Percentiles rank a stretch among this genome's conserved stretches.
phyloP scores from a whole-genome alignment of 2,797 vertebrate genomes.

The Manis javanica region DNA sequence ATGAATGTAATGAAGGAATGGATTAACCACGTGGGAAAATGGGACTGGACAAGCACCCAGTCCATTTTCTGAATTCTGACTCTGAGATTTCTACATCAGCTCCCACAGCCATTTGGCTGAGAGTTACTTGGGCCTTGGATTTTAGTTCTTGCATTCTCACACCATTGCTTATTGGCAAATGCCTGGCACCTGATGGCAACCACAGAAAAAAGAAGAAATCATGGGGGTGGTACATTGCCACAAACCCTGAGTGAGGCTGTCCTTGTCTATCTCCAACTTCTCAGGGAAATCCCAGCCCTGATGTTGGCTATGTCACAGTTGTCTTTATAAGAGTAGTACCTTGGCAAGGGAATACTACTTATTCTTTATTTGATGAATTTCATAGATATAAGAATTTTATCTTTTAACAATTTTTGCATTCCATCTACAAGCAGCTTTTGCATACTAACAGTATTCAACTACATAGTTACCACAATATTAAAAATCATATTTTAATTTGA shows the following conservation, averaged over 20 bases:
- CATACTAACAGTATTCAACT: not conserved
- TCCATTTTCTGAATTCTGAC: not conserved
- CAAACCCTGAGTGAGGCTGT: not conserved
- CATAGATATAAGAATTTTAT: not conserved
- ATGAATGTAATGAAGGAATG: not conserved
- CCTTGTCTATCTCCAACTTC: not conserved
- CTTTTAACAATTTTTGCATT: not conserved
- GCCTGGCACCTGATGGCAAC: not conserved
- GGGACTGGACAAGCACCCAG: rapidly evolving
- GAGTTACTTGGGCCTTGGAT: not conserved
- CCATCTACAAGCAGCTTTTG: not conserved
- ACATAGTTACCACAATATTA: not conserved
- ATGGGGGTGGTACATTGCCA: rapidly evolving
- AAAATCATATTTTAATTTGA: conserved; percentile 21
- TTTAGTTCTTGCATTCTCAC: not conserved
- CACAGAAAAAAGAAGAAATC: not conserved
- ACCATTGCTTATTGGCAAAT: not conserved
- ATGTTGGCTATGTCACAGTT: not conserved
- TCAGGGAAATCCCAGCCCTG: not conserved
- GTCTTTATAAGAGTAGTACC: not conserved
- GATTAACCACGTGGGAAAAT: rapidly evolving
- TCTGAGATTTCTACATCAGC: not conserved
- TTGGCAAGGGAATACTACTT: not conserved
- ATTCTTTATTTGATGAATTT: not conserved
- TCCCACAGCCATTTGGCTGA: not conserved